Evolutionary conservation across 2,888 invertebrate species (phyloP), one percentile per base, ranked within the genome.

Genomic region (Microplitis deprimator): DNA sequence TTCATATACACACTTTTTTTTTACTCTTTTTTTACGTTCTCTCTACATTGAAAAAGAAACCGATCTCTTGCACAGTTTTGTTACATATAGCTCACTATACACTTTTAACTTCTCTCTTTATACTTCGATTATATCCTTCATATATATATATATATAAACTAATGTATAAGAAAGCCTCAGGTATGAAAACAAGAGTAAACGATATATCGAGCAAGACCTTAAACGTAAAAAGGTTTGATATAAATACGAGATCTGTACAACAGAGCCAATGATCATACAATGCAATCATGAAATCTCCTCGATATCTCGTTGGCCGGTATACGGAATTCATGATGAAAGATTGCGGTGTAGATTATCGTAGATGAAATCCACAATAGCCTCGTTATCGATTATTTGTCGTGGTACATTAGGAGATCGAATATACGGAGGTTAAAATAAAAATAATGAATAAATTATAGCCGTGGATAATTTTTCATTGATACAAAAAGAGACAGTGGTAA

Each of bases 201-300:
- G 71, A 60, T 60, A 60, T 39, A 60, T 60, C 16, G 38, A 71
- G 61, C 71, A 60, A 16, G 39, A 39, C 59, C 38, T n/a, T 38
- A 39, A 71, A 60, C 59, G 62, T 17, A 17, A 41, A 41, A 68
- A 41, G 41, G 50, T 39, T 41, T 41, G 50, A 20, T 5, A 68
- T 17, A 68, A 41, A 41, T 41, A 68, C 50, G 20, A 67, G 29
- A 38, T 67, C 8, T 68, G 4, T 68, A 50, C 17, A 17, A 68
- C 50, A 61, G 39, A 72, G 38, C 29, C n/a, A 61, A 40, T 40
- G 67, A 73, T 73, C 10, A 61, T 64, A 72, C 72, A 73, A 79
- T 79, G 79, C 73, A 77, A 79, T 79, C 79, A 75, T 64, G 60
- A 40, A 75, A 77, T 79, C 77, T 77, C 50, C 5, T 50, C 59